A percentile compares a stretch with the other conserved stretches of the same genome.
phyloP scores from a whole-genome alignment of 2,113 vertebrate species.

The Syrmaticus mikado region DNA sequence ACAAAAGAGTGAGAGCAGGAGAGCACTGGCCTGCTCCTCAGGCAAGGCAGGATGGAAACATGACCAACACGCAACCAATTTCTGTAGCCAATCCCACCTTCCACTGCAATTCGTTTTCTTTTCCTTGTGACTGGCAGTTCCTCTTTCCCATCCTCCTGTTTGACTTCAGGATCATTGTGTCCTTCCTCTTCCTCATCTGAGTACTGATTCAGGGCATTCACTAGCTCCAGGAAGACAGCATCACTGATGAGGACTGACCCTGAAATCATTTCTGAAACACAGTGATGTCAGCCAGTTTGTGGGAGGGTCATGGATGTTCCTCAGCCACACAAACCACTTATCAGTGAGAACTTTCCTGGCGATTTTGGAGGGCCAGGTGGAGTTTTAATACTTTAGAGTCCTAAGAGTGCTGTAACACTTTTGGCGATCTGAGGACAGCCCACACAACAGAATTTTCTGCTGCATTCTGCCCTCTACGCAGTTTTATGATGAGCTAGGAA shows the following conservation, averaged over 20 bases:
- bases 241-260: conserved; percentile 95
- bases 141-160: conserved; percentile 82
- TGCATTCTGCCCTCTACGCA: neutral
- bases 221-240: conserved; percentile 94
- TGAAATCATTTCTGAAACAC: conserved; percentile 79
- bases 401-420: neutral
- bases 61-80: neutral
- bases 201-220: conserved; percentile 93
- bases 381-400: neutral
- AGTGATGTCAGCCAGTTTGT: neutral
- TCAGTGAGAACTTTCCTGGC: neutral
- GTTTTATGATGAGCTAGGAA: neutral
- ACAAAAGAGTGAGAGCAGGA: accelerated
- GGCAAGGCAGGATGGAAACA: neutral
- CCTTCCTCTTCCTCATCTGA: conserved; percentile 92
- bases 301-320: neutral
- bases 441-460: neutral
- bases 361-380: neutral
- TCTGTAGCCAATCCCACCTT: conserved; percentile 64
- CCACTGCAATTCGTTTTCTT: conserved; percentile 76
- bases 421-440: neutral
- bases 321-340: accelerated
- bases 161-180: conserved; percentile 77
- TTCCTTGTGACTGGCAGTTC: conserved; percentile 81
- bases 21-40: neutral